phyloP scores from a whole-genome alignment of 2,113 vertebrate species.

The Jaculus jaculus region DNA sequence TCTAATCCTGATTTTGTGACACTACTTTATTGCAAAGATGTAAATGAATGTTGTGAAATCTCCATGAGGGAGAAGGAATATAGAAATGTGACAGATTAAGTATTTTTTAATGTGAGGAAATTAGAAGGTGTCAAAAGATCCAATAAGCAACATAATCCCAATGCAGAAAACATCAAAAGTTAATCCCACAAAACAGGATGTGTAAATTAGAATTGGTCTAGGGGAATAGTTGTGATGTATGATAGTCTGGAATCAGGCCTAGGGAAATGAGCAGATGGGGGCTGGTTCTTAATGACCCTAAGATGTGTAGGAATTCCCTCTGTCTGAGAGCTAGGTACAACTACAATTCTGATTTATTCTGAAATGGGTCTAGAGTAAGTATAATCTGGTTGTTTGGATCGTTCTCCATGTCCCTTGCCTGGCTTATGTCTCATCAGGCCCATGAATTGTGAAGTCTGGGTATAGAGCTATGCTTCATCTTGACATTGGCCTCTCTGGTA shows the following conservation, averaged over 20 bases:
- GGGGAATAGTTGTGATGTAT: neutral
- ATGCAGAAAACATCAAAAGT: neutral
- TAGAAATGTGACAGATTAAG: neutral
- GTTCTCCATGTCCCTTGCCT: neutral
- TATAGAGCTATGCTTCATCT: neutral
- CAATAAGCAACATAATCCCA: neutral
- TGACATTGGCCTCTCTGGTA: neutral
- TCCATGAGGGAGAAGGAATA: neutral
- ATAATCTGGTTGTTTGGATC: neutral
- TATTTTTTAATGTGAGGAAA: slow-evolving; percentile 14
- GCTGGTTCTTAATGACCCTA: neutral
- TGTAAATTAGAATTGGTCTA: neutral
- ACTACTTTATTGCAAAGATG: neutral
- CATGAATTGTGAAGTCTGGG: neutral
- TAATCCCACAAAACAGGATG: neutral
- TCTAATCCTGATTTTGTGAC: slow-evolving; percentile 24
- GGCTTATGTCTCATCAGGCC: neutral
- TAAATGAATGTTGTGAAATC: neutral
- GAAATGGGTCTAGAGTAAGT: neutral
- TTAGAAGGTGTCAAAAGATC: neutral
- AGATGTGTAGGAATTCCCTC: neutral
- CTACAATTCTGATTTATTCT: neutral
- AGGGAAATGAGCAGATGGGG: neutral
- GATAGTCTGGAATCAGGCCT: neutral
- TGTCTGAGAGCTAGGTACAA: neutral